Evolutionary conservation across 2,113 vertebrate genomes (phyloP).

Genomic region (Dipodomys ordii): DNA sequence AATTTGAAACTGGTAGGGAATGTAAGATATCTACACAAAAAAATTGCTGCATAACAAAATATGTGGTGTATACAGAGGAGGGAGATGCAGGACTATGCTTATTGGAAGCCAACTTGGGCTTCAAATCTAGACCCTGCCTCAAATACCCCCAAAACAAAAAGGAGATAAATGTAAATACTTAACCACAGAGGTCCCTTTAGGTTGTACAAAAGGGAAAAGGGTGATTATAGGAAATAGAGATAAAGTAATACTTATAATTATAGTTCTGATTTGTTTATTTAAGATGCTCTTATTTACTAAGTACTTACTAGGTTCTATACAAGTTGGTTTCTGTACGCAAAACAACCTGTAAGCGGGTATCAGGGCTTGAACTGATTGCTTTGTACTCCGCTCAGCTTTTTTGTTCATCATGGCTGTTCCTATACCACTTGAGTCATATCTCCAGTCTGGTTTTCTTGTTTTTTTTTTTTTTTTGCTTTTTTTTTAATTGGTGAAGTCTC

Average conservation of each 20-base stretch:
- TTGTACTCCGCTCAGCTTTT: too few relatives aligned
- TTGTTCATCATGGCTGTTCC: too few relatives aligned
- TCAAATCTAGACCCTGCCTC: not conserved
- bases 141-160: not conserved
- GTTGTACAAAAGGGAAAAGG: conserved; percentile 30
- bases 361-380: too few relatives aligned
- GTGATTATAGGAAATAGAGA: conserved; percentile 21
- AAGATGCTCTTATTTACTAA: conserved; percentile 4
- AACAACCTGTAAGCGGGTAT: not conserved
- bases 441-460: too few relatives aligned
- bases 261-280: not conserved
- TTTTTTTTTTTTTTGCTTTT: too few relatives aligned
- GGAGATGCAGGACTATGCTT: not conserved
- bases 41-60: conserved; percentile 31
- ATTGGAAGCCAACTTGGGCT: not conserved
- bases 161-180: not conserved
- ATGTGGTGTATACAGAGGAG: not conserved
- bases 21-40: conserved; percentile 33
- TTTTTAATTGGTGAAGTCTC: too few relatives aligned
- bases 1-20: conserved; percentile 40
- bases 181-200: not conserved
- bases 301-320: not conserved
- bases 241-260: not conserved
- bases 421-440: too few relatives aligned
- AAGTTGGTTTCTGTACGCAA: not conserved